Conservation (phyloP, 2,888 invertebrate genomes). For the Leucophora obtusa region DNA sequence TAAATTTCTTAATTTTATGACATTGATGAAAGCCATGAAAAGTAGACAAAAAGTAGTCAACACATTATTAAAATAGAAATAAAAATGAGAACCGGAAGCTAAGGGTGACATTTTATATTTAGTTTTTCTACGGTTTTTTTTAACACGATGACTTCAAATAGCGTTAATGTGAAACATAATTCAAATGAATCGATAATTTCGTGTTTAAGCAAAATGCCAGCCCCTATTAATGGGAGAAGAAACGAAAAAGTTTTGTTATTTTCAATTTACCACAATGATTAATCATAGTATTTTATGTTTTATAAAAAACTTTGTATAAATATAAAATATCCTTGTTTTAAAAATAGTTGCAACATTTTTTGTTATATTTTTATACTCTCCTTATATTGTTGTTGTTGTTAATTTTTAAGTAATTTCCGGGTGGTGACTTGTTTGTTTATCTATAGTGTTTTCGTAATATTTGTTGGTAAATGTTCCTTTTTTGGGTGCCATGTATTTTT, state of each 20-base stretch:
- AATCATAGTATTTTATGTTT: conserved; percentile 50
- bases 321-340: conserved; percentile 37
- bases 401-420: conserved; percentile 58
- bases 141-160: conserved; percentile 51
- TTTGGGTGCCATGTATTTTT: conserved; percentile 12
- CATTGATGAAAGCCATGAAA: conserved; percentile 58
- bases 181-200: conserved; percentile 56
- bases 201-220: conserved; percentile 21
- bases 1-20: conserved; percentile 47
- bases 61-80: conserved; percentile 50
- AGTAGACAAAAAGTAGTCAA: conserved; percentile 28
- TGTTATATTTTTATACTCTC: neutral
- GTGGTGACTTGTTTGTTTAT: conserved; percentile 60
- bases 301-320: neutral
- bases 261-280: conserved; percentile 60
- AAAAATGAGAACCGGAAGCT: conserved; percentile 49
- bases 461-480: conserved; percentile 4
- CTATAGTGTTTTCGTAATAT: neutral
- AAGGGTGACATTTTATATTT: conserved; percentile 53
- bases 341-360: conserved; percentile 34
- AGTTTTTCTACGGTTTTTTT: too few species aligned
- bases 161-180: conserved; percentile 53
- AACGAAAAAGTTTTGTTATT: conserved; percentile 19
- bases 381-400: conserved; percentile 16
- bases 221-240: conserved; percentile 33